Evolutionary conservation across 1,140 invertebrate genomes (phyloP).

Genomic region (Augochlora pura): DNA sequence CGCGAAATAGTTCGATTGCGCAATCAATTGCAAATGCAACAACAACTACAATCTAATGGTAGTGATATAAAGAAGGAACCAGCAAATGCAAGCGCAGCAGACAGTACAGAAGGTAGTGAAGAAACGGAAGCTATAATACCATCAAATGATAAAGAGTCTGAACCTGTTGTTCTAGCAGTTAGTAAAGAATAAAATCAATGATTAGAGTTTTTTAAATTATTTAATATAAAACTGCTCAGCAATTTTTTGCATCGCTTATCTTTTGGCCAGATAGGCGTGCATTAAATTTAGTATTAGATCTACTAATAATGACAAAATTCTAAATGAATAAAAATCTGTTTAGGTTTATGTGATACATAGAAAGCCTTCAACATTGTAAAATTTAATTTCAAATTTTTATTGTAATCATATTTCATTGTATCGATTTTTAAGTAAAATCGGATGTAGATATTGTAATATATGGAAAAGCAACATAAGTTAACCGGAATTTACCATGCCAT

Average conservation of each 20-base stretch:
- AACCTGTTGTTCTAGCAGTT: constrained; percentile 54
- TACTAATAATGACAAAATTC: constrained; percentile 64
- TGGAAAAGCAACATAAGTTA: constrained; percentile 55
- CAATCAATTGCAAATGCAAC: constrained; percentile 63
- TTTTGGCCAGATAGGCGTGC: constrained; percentile 61
- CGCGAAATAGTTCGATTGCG: constrained; percentile 69
- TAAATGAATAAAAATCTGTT: constrained; percentile 68
- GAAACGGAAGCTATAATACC: constrained; percentile 54
- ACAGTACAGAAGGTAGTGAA: constrained; percentile 72
- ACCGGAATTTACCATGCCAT: constrained; percentile 64
- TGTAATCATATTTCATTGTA: constrained; percentile 69
- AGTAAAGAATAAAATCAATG: constrained; percentile 69
- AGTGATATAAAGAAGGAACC: constrained; percentile 56
- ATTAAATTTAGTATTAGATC: constrained; percentile 66
- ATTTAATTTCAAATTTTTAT: constrained; percentile 69
- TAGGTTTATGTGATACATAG: constrained; percentile 74
- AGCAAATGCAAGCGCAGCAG: constrained; percentile 66
- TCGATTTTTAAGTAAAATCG: constrained; percentile 67
- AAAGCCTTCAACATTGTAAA: constrained; percentile 72
- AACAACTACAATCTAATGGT: constrained; percentile 48
- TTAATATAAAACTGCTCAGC: constrained; percentile 65
- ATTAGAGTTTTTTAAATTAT: constrained; percentile 60
- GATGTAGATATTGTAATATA: constrained; percentile 77
- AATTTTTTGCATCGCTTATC: constrained; percentile 67
- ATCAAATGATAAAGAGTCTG: constrained; percentile 66